phyloP scores from a whole-genome alignment of 2,888 invertebrate genomes.

The Callosobruchus maculatus region DNA sequence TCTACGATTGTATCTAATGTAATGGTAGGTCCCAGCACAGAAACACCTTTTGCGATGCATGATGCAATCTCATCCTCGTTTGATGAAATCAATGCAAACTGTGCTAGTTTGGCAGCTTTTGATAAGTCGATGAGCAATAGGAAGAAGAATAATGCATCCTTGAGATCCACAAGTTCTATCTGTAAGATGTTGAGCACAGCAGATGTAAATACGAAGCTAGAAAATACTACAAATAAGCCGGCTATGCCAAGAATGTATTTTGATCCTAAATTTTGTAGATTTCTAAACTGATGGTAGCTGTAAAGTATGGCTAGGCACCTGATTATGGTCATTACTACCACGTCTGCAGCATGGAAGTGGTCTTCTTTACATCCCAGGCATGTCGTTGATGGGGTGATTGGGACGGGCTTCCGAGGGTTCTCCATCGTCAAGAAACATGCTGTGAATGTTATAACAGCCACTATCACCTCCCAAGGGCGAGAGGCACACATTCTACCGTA shows the following conservation, averaged over 20 bases:
- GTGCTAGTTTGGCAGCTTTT: slow-evolving; percentile 83
- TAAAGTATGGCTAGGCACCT: slow-evolving; percentile 86
- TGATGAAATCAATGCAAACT: slow-evolving; percentile 73
- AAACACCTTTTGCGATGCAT: slow-evolving; percentile 84
- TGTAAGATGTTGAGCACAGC: slow-evolving; percentile 84
- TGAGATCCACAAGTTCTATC: slow-evolving; percentile 81
- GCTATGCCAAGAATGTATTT: slow-evolving; percentile 81
- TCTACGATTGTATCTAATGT: slow-evolving; percentile 88
- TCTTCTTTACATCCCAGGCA: slow-evolving; percentile 50
- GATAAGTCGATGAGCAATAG: slow-evolving; percentile 87
- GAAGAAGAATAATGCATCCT: slow-evolving; percentile 89
- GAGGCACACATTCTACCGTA: slow-evolving; percentile 87
- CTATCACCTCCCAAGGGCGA: slow-evolving; percentile 92
- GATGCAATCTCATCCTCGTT: slow-evolving; percentile 78
- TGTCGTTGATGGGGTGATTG: slow-evolving; percentile 26
- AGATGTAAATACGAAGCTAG: slow-evolving; percentile 88
- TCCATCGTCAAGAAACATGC: slow-evolving; percentile 77
- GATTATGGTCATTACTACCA: slow-evolving; percentile 86
- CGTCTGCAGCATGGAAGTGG: slow-evolving; percentile 74
- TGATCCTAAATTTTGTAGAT: slow-evolving; percentile 82
- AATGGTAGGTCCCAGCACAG: slow-evolving; percentile 82
- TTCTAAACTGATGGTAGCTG: slow-evolving; percentile 88
- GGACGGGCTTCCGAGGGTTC: slow-evolving; percentile 37
- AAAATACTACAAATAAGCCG: slow-evolving; percentile 86
- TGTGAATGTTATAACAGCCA: slow-evolving; percentile 74